Evolutionary conservation across 2,113 vertebrate genomes (phyloP).

Genomic region (Rallus limicola): DNA sequence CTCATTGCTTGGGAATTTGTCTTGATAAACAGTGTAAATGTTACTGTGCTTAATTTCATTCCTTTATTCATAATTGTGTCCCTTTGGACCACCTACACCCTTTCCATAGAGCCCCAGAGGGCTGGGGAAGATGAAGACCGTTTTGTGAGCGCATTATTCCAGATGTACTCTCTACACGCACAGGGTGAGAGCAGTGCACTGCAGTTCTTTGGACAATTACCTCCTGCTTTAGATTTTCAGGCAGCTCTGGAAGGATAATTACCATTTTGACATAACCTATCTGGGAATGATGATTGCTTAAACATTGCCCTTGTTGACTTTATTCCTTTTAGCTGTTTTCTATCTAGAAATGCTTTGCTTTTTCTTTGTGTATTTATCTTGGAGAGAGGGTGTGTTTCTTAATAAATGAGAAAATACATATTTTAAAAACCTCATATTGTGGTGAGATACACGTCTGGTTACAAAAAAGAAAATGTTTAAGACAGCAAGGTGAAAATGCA

Average conservation of each 20-base stretch:
- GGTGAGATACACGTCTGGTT: not conserved
- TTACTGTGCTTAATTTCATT: constrained; percentile 3
- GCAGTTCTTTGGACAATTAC: not conserved
- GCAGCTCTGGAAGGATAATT: constrained; percentile 27
- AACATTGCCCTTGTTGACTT: constrained; percentile 8
- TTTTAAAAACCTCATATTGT: not conserved
- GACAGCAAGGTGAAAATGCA: not conserved
- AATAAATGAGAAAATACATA: not conserved
- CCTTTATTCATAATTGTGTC: not conserved
- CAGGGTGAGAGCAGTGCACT: not conserved
- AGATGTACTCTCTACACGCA: not conserved
- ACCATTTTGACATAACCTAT: constrained; percentile 5
- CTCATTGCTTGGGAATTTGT: constrained; percentile 56
- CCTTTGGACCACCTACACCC: constrained; percentile 37
- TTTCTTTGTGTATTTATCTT: not conserved
- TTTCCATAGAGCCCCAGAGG: not conserved
- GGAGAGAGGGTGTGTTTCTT: not conserved
- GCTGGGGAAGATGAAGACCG: not conserved
- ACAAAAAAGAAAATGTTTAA: not conserved
- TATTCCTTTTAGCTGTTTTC: not conserved
- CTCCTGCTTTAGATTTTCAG: constrained; percentile 8
- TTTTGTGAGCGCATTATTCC: not conserved
- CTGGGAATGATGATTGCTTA: constrained; percentile 3
- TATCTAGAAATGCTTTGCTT: not conserved
- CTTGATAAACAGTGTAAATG: constrained; percentile 37